These are phyloP conservation scores for Pseudorasbora parva DNA, from an alignment of 2,113 vertebrate species.

Conservation along the genomic window DNA sequence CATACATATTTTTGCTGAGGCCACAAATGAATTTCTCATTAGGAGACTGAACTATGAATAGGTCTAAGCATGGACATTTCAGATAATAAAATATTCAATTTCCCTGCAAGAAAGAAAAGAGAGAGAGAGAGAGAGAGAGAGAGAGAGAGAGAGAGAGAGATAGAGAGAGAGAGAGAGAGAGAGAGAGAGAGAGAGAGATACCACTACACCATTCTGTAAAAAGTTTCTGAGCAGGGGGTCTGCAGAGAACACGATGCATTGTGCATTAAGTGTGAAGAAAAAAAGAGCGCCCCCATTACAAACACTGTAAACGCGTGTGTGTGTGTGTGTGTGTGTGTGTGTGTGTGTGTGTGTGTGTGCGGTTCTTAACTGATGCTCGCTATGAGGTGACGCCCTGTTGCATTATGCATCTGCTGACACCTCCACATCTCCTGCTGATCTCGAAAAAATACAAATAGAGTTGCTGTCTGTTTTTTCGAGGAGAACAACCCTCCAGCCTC, in stretches of 20 bases:
- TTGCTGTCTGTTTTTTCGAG: constrained; percentile 8
- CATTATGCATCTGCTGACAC: constrained; percentile 48
- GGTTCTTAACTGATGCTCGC: background rate
- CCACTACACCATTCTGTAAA: background rate
- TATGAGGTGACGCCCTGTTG: background rate
- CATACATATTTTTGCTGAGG: constrained; percentile 59
- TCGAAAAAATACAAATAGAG: constrained; percentile 1
- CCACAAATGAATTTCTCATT: constrained; percentile 62
- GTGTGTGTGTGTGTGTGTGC: background rate
- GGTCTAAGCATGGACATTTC: background rate
- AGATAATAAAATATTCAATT: constrained; percentile 55
- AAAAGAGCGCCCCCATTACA: constrained; percentile 16
- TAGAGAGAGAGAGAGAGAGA: too few relatives aligned
- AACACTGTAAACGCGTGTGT: constrained; percentile 22
- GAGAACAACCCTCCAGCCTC: constrained; percentile 32
- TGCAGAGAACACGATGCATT: constrained; percentile 4
- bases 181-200: background rate
- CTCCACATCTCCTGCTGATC: constrained; percentile 11
- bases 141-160: background rate
- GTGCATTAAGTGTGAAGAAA: background rate
- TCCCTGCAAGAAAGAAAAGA: background rate
- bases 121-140: too few relatives aligned
- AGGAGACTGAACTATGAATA: constrained; percentile 54
- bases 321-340: too few relatives aligned
- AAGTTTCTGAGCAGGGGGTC: constrained; percentile 23